A percentile compares a stretch with the other conserved stretches of the same genome.
Evolutionary conservation across 2,113 vertebrate genomes (phyloP).

Genomic region (Salvelinus sp.): DNA sequence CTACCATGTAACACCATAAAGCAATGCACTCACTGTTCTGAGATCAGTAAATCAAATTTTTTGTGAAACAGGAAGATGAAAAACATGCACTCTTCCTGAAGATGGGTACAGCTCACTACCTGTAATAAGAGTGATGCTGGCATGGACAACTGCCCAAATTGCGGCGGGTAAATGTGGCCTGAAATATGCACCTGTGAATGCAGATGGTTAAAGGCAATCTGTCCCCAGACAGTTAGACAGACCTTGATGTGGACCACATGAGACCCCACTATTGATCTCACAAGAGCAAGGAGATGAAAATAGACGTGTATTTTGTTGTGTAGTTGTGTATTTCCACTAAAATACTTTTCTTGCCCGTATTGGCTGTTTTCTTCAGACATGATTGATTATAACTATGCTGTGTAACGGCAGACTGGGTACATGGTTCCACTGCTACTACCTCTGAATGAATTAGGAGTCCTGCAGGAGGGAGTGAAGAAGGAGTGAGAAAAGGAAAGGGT

Average conservation of each 20-base stretch:
- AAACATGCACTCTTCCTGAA: background rate
- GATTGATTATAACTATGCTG: slow-evolving; percentile 36
- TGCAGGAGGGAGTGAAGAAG: background rate
- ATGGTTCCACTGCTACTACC: slow-evolving; percentile 27
- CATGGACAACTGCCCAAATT: slow-evolving; percentile 16
- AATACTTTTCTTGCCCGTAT: slow-evolving; percentile 24
- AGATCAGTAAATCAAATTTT: background rate
- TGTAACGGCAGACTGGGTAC: slow-evolving; percentile 18
- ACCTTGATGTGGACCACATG: slow-evolving; percentile 9
- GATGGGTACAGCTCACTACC: background rate
- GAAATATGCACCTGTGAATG: slow-evolving; percentile 19
- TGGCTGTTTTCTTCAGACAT: slow-evolving; percentile 5
- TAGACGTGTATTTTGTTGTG: background rate
- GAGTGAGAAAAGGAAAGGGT: background rate
- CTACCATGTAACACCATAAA: background rate
- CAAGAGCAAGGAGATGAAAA: slow-evolving; percentile 20
- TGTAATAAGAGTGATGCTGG: slow-evolving; percentile 7
- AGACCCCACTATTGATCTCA: slow-evolving; percentile 19
- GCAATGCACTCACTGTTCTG: background rate
- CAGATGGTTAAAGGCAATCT: slow-evolving; percentile 39
- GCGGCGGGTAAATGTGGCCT: slow-evolving; percentile 16
- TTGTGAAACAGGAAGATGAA: background rate
- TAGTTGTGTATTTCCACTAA: slow-evolving; percentile 16
- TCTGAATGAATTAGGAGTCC: background rate
- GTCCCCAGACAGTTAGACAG: slow-evolving; percentile 27